Evolutionary conservation across 2,113 vertebrate species (phyloP).

Genomic region (Narcine bancroftii): DNA sequence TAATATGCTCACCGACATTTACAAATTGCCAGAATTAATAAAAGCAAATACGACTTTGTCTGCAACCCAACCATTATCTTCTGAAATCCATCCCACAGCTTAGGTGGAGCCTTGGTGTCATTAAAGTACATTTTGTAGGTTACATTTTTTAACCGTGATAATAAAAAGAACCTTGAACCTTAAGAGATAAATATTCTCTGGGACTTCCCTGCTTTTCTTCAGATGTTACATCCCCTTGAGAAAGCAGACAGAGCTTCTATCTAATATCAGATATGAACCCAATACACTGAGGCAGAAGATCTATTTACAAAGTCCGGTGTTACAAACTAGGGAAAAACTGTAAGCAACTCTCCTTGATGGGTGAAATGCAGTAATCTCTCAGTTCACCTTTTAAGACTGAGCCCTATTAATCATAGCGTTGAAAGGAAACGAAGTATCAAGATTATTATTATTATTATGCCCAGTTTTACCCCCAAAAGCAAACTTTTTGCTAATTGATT

Average conservation of each 20-base stretch:
- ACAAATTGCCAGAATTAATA: too few relatives aligned
- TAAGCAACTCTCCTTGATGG: background rate
- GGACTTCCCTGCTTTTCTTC: background rate
- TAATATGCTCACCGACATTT: too few relatives aligned
- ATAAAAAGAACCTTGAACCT: too few relatives aligned
- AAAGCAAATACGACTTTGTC: too few relatives aligned
- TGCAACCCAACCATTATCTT: too few relatives aligned
- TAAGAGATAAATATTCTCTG: background rate
- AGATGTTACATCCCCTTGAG: background rate
- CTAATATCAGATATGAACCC: background rate
- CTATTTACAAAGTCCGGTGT: too few relatives aligned
- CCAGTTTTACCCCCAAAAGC: background rate
- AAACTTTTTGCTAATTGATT: background rate
- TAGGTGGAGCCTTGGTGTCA: background rate
- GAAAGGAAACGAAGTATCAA: background rate
- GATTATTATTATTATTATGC: too few relatives aligned
- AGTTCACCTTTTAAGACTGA: background rate
- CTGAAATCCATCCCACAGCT: too few relatives aligned
- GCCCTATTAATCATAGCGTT: background rate
- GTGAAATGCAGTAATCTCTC: background rate
- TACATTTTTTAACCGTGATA: too few relatives aligned
- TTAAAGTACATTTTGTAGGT: too few relatives aligned
- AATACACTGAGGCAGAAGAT: background rate
- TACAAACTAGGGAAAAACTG: background rate
- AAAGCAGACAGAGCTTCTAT: background rate